Conservation (phyloP, 2,888 invertebrate species). For the Monopis laevigella region DNA sequence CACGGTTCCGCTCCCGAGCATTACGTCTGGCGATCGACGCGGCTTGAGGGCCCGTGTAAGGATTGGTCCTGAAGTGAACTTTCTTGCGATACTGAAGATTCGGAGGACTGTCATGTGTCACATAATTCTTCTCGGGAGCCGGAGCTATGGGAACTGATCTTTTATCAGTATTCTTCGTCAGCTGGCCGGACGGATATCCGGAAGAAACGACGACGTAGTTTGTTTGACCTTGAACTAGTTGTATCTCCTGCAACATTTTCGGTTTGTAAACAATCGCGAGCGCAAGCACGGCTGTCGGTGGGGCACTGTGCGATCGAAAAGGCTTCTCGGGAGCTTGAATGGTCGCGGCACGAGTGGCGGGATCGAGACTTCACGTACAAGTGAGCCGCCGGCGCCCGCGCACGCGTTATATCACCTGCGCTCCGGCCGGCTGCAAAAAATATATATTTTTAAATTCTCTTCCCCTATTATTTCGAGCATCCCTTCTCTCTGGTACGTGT, state of each 20-base stretch:
- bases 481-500: conserved; percentile 61
- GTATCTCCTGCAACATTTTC: conserved; percentile 63
- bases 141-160: conserved; percentile 67
- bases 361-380: conserved; percentile 55
- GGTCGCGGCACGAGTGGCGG: conserved; percentile 36
- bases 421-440: conserved; percentile 69
- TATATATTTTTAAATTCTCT: conserved; percentile 65
- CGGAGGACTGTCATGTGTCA: conserved; percentile 62
- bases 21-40: conserved; percentile 91
- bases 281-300: conserved; percentile 42
- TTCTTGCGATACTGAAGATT: conserved; percentile 75
- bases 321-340: conserved; percentile 37
- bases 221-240: conserved; percentile 63
- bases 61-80: conserved; percentile 74
- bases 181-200: conserved; percentile 51
- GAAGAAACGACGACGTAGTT: conserved; percentile 71
- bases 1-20: conserved; percentile 93
- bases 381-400: conserved; percentile 62
- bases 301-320: conserved; percentile 37
- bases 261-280: conserved; percentile 29
- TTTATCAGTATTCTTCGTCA: conserved; percentile 61
- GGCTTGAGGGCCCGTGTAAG: conserved; percentile 74
- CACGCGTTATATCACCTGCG: conserved; percentile 66
- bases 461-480: conserved; percentile 68
- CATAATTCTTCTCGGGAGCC: conserved; percentile 65